These are phyloP conservation scores for Oikopleura vanhoeffeni DNA, from an alignment of 23 tunicate species.

Conservation along the genomic window DNA sequence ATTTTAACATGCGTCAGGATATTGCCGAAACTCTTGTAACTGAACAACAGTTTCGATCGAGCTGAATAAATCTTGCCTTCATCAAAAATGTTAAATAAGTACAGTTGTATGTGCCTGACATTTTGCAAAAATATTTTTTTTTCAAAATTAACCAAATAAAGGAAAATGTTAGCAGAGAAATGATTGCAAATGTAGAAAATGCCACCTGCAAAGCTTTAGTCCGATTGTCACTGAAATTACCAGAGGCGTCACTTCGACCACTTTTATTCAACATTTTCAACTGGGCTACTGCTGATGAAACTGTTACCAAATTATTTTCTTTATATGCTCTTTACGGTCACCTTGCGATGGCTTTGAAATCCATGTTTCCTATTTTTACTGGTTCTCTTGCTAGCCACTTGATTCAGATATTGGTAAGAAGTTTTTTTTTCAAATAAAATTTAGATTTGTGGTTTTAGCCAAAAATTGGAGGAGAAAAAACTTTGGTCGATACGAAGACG, in stretches of 20 bases:
- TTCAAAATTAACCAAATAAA: too few species aligned
- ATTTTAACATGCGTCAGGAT: too few species aligned
- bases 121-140: too few species aligned
- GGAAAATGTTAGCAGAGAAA: too few species aligned
- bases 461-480: neutral
- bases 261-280: neutral
- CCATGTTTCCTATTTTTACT: slow-evolving; percentile 3
- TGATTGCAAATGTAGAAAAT: neutral
- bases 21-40: too few species aligned
- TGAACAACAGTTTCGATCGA: too few species aligned
- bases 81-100: too few species aligned
- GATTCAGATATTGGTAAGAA: neutral
- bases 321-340: neutral
- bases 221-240: neutral
- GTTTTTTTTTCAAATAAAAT: neutral
- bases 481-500: neutral
- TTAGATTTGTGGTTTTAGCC: neutral
- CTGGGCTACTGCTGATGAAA: neutral
- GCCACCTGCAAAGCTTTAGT: slow-evolving; percentile 2
- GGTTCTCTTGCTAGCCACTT: neutral
- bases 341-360: neutral
- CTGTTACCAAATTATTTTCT: neutral
- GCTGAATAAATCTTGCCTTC: too few species aligned
- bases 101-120: too few species aligned
- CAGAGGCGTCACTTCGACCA: neutral